Conservation (phyloP, 2,113 vertebrate genomes). For the Clinocottus analis region DNA sequence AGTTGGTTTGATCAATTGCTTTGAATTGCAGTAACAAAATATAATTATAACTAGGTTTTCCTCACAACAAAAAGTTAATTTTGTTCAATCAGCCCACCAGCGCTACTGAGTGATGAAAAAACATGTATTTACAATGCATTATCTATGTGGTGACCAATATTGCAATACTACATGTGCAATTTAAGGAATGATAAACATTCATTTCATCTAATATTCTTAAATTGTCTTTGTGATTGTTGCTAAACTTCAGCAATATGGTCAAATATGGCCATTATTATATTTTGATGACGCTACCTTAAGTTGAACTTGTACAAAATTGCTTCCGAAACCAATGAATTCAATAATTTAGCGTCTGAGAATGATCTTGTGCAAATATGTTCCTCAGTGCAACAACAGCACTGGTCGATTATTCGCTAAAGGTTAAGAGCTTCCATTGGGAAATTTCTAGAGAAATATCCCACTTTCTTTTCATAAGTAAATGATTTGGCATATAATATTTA, state of each 20-base stretch:
- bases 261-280: not conserved
- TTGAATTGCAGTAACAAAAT: not conserved
- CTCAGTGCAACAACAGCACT: slow-evolving; percentile 1
- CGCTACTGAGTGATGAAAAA: not conserved
- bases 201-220: not conserved
- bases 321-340: slow-evolving; percentile 1
- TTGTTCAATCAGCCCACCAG: not conserved
- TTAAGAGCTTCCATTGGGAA: slow-evolving; percentile 56
- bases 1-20: slow-evolving; percentile 1
- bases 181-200: not conserved
- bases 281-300: not conserved
- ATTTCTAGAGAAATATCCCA: too few relatives aligned
- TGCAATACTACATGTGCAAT: not conserved
- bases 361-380: slow-evolving; percentile 23
- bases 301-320: not conserved
- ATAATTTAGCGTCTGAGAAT: not conserved
- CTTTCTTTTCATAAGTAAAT: slow-evolving; percentile 53
- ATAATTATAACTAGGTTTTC: not conserved
- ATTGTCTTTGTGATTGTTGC: not conserved
- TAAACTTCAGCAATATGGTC: not conserved
- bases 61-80: not conserved
- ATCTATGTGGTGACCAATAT: too few relatives aligned
- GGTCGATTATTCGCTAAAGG: slow-evolving; percentile 45
- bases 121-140: not conserved
- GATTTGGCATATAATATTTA: slow-evolving; percentile 22